Percentiles rank a stretch among this genome's conserved stretches.
These are phyloP conservation scores for Pelecanus crispus DNA, from an alignment of 2,113 vertebrate species.

Conservation along the genomic window DNA sequence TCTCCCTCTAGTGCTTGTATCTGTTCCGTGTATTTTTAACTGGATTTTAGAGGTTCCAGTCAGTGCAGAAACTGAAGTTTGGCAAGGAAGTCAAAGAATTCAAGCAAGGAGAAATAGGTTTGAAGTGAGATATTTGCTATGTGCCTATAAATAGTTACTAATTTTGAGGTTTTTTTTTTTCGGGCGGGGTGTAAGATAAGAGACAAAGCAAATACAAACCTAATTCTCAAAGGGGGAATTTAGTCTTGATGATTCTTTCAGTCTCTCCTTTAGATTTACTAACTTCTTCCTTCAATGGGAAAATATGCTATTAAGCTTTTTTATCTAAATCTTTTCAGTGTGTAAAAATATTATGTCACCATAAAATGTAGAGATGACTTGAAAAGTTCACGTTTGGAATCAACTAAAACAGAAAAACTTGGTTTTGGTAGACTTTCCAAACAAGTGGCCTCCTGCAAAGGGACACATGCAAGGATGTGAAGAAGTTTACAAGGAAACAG, in stretches of 20 bases:
- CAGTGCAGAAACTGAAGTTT: background rate
- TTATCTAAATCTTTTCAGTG: background rate
- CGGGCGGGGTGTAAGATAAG: background rate
- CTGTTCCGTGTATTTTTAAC: background rate
- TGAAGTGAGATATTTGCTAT: background rate
- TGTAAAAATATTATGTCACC: background rate
- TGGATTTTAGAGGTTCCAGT: background rate
- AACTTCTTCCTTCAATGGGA: background rate
- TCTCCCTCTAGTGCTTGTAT: conserved; percentile 41
- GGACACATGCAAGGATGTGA: background rate
- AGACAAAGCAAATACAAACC: background rate
- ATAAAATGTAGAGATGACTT: background rate
- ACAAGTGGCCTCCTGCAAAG: background rate
- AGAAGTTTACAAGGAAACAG: background rate
- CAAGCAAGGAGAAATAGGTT: background rate
- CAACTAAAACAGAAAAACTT: background rate
- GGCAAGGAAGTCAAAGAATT: background rate
- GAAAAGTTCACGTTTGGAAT: background rate
- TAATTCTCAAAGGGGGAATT: background rate
- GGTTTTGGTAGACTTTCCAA: background rate
- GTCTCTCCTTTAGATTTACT: background rate
- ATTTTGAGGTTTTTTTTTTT: background rate
- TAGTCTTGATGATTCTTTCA: background rate
- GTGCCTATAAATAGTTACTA: background rate
- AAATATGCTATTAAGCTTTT: background rate